Conservation (phyloP, 2,797 vertebrate genomes). For the Orientallactaga sibirica region DNA sequence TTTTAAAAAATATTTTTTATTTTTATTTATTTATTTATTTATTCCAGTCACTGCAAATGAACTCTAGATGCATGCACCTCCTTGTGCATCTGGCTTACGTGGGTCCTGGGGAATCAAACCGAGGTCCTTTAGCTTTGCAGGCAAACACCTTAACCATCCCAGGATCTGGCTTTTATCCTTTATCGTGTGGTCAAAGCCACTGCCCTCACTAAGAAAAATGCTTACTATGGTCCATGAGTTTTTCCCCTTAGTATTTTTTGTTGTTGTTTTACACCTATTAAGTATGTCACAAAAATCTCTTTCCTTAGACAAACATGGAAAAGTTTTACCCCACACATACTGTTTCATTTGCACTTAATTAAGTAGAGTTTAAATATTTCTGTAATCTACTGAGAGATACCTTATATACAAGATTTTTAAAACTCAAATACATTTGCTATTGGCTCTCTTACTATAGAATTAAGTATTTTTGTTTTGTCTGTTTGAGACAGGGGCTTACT, state of each 20-base stretch:
- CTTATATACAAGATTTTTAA: constrained; percentile 11
- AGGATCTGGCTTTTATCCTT: neutral
- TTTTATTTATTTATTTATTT: no score
- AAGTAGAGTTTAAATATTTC: constrained; percentile 14
- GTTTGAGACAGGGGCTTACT: neutral
- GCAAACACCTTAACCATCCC: no score
- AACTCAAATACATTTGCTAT: neutral
- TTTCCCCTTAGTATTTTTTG: neutral
- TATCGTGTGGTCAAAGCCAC: neutral
- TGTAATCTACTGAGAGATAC: neutral
- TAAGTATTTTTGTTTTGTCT: neutral
- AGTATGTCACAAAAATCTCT: constrained; percentile 30
- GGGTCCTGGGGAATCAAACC: no score
- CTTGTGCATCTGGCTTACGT: no score
- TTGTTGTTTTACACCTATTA: neutral
- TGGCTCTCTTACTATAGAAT: constrained; percentile 23
- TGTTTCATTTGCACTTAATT: constrained; percentile 21
- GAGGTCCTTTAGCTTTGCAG: no score
- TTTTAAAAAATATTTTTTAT: no score
- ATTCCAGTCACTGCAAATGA: no score
- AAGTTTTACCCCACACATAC: neutral
- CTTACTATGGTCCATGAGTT: neutral
- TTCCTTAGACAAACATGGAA: neutral
- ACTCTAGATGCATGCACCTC: no score
- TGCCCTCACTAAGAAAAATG: constrained; percentile 7